Percentiles rank a stretch among this genome's conserved stretches.
These are phyloP conservation scores for Sorex maritimensis DNA, from an alignment of 2,797 vertebrate species.

Conservation along the genomic window DNA sequence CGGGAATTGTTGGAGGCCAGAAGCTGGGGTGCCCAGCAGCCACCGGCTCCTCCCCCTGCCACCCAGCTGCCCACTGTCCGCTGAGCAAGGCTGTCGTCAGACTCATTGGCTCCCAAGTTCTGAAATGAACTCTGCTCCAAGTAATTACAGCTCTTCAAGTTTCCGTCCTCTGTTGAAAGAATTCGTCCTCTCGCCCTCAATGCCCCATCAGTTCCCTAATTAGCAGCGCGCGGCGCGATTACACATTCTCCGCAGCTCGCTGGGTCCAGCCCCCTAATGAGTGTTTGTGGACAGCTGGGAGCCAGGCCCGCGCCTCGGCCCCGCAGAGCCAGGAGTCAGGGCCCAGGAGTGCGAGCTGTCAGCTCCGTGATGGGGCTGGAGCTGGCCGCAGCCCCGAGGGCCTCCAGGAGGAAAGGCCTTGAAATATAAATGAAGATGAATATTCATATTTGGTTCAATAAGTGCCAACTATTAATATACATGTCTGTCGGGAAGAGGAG, in stretches of 20 bases:
- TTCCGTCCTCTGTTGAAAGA: slow-evolving; percentile 99
- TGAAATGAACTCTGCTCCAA: slow-evolving; percentile 99
- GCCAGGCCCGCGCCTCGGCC: slow-evolving; percentile 95
- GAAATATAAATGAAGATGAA: slow-evolving; percentile 99
- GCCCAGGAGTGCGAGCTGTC: slow-evolving; percentile 99
- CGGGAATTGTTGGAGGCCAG: background rate
- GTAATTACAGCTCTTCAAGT: slow-evolving; percentile 99
- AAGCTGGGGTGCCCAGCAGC: background rate
- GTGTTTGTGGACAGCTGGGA: slow-evolving; percentile 99
- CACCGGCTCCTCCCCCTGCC: background rate
- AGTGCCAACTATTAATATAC: slow-evolving; percentile 99
- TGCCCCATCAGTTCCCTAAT: slow-evolving; percentile 99
- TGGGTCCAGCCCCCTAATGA: slow-evolving; percentile 99
- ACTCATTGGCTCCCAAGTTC: slow-evolving; percentile 99
- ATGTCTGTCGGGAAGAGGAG: slow-evolving; percentile 97
- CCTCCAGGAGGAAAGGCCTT: slow-evolving; percentile 97
- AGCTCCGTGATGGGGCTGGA: slow-evolving; percentile 97
- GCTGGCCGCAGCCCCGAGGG: slow-evolving; percentile 95
- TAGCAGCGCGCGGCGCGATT: slow-evolving; percentile 99
- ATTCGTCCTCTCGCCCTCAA: slow-evolving; percentile 99
- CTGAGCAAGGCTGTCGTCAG: slow-evolving; percentile 93
- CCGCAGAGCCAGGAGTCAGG: slow-evolving; percentile 98
- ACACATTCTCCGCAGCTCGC: slow-evolving; percentile 99
- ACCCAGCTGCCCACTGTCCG: background rate
- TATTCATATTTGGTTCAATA: slow-evolving; percentile 99